Base-by-base conservation (phyloP, 2,797 vertebrate species). In the Pelobates cultripes region DNA sequence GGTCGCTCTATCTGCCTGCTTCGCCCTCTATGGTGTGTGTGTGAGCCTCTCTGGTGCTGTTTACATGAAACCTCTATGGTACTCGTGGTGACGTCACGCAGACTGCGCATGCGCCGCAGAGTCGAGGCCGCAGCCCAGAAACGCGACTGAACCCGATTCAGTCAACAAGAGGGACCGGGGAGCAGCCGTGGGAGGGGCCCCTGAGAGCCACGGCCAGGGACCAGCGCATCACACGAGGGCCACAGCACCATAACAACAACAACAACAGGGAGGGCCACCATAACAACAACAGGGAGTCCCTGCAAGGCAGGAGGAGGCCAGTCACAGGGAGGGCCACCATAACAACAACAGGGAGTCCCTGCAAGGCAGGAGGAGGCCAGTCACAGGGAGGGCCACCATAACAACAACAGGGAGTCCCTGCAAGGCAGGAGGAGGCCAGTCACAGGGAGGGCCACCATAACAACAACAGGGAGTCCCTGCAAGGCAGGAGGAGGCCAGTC, bases 51-150 rank as follows among this genome's bases (percentile, higher is more conserved):
- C 81, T 73, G 15, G 69, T 70, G 51, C 68, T 82, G 75, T 82
- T 82, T 82, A 82, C 81, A 82, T 82, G 61, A 4, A 4, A 14
- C 0, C 75, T 82, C 75, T 14, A 0, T 82, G 75, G 61, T 73
- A 1, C 14, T 76, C 63, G 61, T 73, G 81, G 61, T 78, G 75
- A 82, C 81, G 81, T 78, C 75, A 82, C 61, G 70, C 51, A 15
- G 7, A 69, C 40, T 66, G 75, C 75, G 81, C 81, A 77, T 13
- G 70, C 81, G 75, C 44, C 1, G 10, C 55, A 77, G n/a, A 41
- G 13, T 8, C 6, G 61, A 82, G 81, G 81, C 81, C 81, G 81
- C 81, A 77, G 81, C 81, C 81, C 75, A 73, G 47, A 70, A 71
- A 78, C 81, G 81, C 75, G 75, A 73, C 75, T 75, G 64, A n/a